A percentile compares a stretch with the other conserved stretches of the same genome.
phyloP scores from a whole-genome alignment of 2,888 invertebrate genomes.

The Hydroisotoma schaefferi region DNA sequence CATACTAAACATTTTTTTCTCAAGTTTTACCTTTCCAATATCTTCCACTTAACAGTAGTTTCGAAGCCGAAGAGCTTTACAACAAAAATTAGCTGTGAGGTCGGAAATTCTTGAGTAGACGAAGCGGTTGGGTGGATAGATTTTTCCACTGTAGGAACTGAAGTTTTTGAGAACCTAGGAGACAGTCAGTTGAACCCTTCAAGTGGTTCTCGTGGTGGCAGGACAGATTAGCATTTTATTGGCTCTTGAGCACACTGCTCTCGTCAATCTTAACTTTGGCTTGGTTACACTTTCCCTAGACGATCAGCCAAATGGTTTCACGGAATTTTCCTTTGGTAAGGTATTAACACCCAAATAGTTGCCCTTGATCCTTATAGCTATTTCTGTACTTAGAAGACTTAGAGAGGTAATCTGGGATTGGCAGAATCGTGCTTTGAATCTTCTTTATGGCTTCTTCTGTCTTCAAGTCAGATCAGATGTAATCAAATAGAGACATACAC shows the following conservation, averaged over 20 bases:
- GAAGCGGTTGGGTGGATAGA: too few species aligned
- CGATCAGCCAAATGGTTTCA: not conserved
- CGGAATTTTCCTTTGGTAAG: not conserved
- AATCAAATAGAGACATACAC: conserved; percentile 13
- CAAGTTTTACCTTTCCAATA: too few species aligned
- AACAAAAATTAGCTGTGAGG: too few species aligned
- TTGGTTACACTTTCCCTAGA: too few species aligned
- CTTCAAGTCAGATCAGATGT: conserved; percentile 6
- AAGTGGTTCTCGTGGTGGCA: conserved; percentile 27
- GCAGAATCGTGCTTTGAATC: conserved; percentile 1
- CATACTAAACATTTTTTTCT: too few species aligned
- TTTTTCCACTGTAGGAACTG: too few species aligned
- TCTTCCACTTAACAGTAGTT: too few species aligned
- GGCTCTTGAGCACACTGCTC: conserved; percentile 15
- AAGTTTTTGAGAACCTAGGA: too few species aligned
- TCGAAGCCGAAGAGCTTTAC: too few species aligned
- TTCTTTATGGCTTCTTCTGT: not conserved
- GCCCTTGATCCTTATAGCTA: not conserved
- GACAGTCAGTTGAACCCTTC: too few species aligned
- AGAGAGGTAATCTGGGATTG: conserved; percentile 3
- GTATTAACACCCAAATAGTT: not conserved
- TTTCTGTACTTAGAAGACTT: not conserved
- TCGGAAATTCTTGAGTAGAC: too few species aligned
- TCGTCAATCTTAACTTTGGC: conserved; percentile 7
- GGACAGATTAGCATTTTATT: conserved; percentile 43